phyloP scores from a whole-genome alignment of 1,140 invertebrate species.

The Zeugodacus cucurbitae region DNA sequence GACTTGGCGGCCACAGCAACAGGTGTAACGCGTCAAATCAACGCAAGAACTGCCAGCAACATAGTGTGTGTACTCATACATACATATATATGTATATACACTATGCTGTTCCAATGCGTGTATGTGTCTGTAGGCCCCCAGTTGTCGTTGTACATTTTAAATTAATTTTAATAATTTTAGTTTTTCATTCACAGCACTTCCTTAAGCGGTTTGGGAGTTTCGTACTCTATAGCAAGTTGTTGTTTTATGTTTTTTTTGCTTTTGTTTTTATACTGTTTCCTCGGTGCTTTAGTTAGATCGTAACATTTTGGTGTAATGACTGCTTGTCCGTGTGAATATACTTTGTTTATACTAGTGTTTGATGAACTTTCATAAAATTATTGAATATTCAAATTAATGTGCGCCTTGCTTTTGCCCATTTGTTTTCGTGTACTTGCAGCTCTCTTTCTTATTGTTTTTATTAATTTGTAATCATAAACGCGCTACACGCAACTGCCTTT shows the following conservation, averaged over 20 bases:
- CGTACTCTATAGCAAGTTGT: background rate
- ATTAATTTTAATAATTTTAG: constrained; percentile 7
- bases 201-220: background rate
- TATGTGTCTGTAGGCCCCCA: background rate
- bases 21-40: constrained; percentile 20
- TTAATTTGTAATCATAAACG: constrained; percentile 21
- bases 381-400: constrained; percentile 5
- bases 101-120: background rate
- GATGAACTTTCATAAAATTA: background rate
- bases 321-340: background rate
- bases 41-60: background rate
- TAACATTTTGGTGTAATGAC: background rate
- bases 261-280: background rate
- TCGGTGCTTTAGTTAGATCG: background rate
- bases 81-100: background rate
- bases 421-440: constrained; percentile 19
- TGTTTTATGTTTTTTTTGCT: background rate
- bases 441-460: constrained; percentile 34
- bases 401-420: too few species aligned
- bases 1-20: constrained; percentile 19
- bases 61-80: background rate
- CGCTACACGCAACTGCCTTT: background rate
- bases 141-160: background rate
- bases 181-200: background rate
- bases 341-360: background rate